Conservation (phyloP, 2,888 invertebrate species). For the Argyresthia albistria region DNA sequence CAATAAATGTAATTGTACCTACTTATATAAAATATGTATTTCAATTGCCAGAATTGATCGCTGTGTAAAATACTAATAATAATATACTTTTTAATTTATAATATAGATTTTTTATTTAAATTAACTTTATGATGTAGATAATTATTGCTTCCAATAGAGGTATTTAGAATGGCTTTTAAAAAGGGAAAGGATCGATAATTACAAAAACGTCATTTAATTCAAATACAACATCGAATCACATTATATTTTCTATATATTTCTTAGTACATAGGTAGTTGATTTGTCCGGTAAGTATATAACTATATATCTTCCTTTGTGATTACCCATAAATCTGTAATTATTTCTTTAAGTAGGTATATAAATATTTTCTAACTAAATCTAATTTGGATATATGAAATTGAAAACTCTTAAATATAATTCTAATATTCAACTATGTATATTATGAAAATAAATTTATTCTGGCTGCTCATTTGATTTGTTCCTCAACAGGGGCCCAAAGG, state of each 20-base stretch:
- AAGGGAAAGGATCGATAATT: conserved; percentile 59
- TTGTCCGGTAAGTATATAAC: conserved; percentile 20
- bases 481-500: conserved; percentile 42
- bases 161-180: neutral
- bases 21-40: neutral
- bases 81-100: conserved; percentile 12
- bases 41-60: neutral
- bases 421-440: conserved; percentile 29
- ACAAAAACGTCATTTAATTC: conserved; percentile 67
- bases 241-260: conserved; percentile 67
- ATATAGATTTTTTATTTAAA: conserved; percentile 2
- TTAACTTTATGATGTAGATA: neutral
- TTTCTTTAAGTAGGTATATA: neutral
- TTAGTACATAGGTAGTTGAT: conserved; percentile 46
- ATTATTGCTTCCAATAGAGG: neutral
- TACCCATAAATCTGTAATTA: no score
- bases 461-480: conserved; percentile 22
- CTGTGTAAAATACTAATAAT: neutral
- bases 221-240: conserved; percentile 72
- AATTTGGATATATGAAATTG: conserved; percentile 33
- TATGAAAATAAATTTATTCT: conserved; percentile 51
- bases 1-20: no score
- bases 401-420: conserved; percentile 31
- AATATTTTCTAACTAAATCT: conserved; percentile 4
- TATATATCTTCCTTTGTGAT: neutral